phyloP scores from a whole-genome alignment of 2,113 vertebrate species.

The Poeciliopsis occidentalis region DNA sequence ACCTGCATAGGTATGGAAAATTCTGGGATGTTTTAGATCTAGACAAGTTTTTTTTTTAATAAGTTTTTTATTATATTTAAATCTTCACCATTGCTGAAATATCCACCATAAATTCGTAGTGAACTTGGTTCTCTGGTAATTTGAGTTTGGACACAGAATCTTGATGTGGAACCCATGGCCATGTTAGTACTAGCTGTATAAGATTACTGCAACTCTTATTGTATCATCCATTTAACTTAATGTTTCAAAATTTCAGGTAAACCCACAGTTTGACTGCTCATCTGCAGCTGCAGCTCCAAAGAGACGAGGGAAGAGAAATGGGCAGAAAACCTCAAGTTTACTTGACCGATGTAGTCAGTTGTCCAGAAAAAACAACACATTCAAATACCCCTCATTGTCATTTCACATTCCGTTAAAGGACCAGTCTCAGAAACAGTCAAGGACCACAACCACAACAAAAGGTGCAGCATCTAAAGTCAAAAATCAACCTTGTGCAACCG shows the following conservation, averaged over 20 bases:
- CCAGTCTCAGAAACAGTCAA: slow-evolving; percentile 26
- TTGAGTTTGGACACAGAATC: not conserved
- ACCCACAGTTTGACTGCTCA: slow-evolving; percentile 83
- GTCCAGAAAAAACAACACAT: slow-evolving; percentile 66
- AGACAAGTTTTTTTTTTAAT: no score
- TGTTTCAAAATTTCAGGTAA: slow-evolving; percentile 77
- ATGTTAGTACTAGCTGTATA: not conserved
- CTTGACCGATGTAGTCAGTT: slow-evolving; percentile 54
- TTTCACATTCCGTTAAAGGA: slow-evolving; percentile 70
- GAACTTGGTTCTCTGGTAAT: not conserved
- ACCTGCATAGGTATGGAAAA: no score
- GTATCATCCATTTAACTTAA: not conserved
- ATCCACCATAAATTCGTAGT: not conserved
- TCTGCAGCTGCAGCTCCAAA: slow-evolving; percentile 31
- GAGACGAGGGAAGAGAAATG: slow-evolving; percentile 44
- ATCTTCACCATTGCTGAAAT: not conserved
- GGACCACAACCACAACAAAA: slow-evolving; percentile 8
- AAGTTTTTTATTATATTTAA: not conserved
- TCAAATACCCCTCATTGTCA: slow-evolving; percentile 81
- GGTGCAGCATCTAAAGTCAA: slow-evolving; percentile 3
- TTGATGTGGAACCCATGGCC: no score
- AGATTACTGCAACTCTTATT: not conserved
- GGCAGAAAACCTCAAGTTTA: slow-evolving; percentile 35
- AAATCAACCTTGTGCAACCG: slow-evolving; percentile 16
- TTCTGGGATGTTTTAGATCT: no score